Evolutionary conservation across 2,113 vertebrate species (phyloP), one percentile per base, ranked within the genome.

Genomic region (Paratilapia polleni): DNA sequence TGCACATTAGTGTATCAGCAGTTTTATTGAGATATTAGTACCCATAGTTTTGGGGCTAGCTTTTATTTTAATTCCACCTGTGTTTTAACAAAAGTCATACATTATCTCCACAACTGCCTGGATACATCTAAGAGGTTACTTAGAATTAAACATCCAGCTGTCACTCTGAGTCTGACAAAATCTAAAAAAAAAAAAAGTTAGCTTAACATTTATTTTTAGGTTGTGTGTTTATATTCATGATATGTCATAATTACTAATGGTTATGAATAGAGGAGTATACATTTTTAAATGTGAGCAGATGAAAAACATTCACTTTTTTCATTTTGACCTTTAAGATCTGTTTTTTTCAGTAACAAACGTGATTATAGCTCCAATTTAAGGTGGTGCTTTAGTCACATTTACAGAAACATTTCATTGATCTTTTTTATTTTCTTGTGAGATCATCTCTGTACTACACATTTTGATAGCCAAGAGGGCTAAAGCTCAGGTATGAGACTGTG

Each of bases 401-500:
- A 15, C 11, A 36, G 41, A 64, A 59, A 58, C 19, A 41, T 19
- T 68, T 68, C 0, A 20, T 60, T 26, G 28, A 34, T 6, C 36
- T 13, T n/a, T 2, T 3, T 34, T 36, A 3, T 31, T 49, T 41
- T 80, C 62, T 26, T 38, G n/a, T 64, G 6, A 54, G 26, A 66
- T 10, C 49, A 78, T 14, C 70, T 12, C 57, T 70, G 24, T 76
- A 77, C 34, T 41, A 63, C 19, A 62, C 19, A 78, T 8, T 64
- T 49, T 41, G 24, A 75, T 36, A 74, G 38, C 60, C 19, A 81
- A 85, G 70, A 74, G 13, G n/a, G 73, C 57, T 54, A 52, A 68
- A 58, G 74, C 77, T 56, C 85, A 90, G 83, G 80, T 90, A 79
- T 83, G 82, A 88, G 22, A 41, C 58, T 82, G 57, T 74, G 49